Evolutionary conservation across 2,888 invertebrate genomes (phyloP).

Genomic region (Amiota communis): DNA sequence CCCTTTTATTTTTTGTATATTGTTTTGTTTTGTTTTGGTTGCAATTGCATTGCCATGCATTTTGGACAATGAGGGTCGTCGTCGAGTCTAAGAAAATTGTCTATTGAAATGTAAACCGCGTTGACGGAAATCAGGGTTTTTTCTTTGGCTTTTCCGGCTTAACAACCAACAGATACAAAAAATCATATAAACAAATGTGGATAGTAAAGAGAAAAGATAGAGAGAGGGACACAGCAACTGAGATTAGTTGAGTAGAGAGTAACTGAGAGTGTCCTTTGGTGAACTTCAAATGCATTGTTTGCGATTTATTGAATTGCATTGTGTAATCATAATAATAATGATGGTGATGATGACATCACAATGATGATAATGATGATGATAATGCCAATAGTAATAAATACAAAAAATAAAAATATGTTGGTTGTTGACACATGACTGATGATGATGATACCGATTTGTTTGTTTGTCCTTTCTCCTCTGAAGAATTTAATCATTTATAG

Average conservation of each 20-base stretch:
- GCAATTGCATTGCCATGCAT: not conserved
- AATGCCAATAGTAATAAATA: not conserved
- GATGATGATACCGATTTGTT: constrained; percentile 59
- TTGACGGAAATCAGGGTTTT: constrained; percentile 58
- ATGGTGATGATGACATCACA: constrained; percentile 17
- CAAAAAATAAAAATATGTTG: not conserved
- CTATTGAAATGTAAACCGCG: constrained; percentile 65
- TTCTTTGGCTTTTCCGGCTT: constrained; percentile 67
- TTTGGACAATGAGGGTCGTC: constrained; percentile 38
- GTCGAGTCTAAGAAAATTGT: constrained; percentile 54
- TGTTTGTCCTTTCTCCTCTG: constrained; percentile 18
- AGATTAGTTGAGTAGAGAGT: too few species aligned
- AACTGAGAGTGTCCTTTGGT: not conserved
- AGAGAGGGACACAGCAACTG: too few species aligned
- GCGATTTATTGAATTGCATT: constrained; percentile 52
- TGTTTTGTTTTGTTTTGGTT: not conserved
- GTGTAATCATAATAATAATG: constrained; percentile 59
- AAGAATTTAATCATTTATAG: not conserved
- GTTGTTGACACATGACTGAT: constrained; percentile 66
- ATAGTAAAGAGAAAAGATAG: not conserved
- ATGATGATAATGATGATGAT: too few species aligned
- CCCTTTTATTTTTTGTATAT: not conserved
- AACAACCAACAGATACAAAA: constrained; percentile 37
- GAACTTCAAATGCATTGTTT: constrained; percentile 47
- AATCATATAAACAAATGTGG: constrained; percentile 37